A percentile compares a stretch with the other conserved stretches of the same genome.
phyloP scores from a whole-genome alignment of 2,797 vertebrate genomes.

The Phyllotis vaccarum region DNA sequence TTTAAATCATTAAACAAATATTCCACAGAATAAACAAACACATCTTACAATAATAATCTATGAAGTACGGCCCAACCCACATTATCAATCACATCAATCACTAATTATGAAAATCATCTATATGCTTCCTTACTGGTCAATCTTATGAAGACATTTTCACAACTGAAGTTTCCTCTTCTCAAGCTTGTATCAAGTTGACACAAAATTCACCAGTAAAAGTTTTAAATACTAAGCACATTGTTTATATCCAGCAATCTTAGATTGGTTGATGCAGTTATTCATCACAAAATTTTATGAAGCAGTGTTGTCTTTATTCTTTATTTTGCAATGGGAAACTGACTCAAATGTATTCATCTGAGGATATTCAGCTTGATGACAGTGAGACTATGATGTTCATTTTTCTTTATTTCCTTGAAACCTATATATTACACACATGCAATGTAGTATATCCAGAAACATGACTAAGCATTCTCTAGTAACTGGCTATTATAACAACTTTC shows the following conservation, averaged over 20 bases:
- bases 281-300: background rate
- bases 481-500: background rate
- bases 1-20: too few relatives aligned
- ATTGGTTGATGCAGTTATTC: background rate
- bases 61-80: too few relatives aligned
- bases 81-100: background rate
- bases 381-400: background rate
- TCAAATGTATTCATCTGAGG: background rate
- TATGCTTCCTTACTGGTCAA: background rate
- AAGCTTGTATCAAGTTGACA: background rate
- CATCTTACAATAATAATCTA: too few relatives aligned
- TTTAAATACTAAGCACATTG: background rate
- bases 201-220: background rate
- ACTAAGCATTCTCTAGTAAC: background rate
- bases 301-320: slow-evolving; percentile 15
- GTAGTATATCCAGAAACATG: background rate
- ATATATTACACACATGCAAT: background rate
- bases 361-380: background rate
- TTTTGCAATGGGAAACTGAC: slow-evolving; percentile 21
- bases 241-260: background rate
- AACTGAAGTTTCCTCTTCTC: background rate
- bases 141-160: background rate
- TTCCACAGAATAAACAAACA: too few relatives aligned
- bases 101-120: too few relatives aligned
- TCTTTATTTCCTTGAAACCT: background rate